phyloP scores from a whole-genome alignment of 2,797 vertebrate genomes.

The Acropternis orthonyx region DNA sequence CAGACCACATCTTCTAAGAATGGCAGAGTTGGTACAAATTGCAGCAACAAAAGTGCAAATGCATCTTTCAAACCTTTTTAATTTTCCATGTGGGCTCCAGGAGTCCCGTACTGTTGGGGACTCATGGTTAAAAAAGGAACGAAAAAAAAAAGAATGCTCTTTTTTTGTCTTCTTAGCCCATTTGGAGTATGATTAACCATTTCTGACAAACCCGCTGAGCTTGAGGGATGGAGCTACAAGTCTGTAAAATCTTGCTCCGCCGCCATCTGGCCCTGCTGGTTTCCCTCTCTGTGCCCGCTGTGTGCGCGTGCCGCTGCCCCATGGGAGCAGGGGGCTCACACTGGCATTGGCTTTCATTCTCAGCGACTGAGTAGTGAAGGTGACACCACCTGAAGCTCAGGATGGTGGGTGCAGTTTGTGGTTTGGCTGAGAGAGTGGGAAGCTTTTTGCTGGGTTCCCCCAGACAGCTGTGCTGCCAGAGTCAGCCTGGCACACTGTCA shows the following conservation, averaged over 20 bases:
- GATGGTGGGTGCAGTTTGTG: neutral
- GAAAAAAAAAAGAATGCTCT: neutral
- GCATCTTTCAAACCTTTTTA: neutral
- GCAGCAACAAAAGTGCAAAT: neutral
- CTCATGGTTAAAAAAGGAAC: neutral
- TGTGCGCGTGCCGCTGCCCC: neutral
- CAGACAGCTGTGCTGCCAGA: neutral
- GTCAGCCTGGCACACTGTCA: neutral
- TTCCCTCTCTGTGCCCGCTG: neutral
- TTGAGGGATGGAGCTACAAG: constrained; percentile 14
- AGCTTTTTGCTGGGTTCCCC: neutral
- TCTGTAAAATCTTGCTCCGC: neutral
- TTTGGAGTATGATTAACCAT: constrained; percentile 44
- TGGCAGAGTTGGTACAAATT: neutral
- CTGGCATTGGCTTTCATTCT: neutral
- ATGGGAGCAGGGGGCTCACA: fast-evolving
- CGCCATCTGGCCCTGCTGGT: constrained; percentile 49
- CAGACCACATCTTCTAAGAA: neutral
- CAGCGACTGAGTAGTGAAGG: neutral
- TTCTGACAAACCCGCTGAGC: constrained; percentile 64
- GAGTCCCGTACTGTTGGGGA: neutral
- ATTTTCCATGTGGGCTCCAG: neutral
- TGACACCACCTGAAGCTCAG: neutral
- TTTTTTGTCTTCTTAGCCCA: neutral
- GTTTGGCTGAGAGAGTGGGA: neutral